Conservation (phyloP, 2,113 vertebrate genomes). For the Leucopsar rothschildi region DNA sequence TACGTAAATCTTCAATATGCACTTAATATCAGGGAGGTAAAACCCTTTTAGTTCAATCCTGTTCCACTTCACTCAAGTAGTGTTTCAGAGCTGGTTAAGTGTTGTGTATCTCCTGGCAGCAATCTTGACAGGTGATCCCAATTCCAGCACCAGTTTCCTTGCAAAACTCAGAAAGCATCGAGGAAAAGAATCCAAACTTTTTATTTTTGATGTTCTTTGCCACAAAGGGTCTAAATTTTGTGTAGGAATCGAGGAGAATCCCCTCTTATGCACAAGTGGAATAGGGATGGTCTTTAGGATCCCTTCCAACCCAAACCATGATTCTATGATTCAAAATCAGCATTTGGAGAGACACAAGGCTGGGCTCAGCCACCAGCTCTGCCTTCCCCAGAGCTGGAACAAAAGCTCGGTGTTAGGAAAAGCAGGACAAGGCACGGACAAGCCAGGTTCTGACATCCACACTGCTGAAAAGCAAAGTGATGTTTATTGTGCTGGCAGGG, state of each 20-base stretch:
- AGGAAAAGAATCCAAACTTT: not conserved
- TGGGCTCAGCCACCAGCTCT: not conserved
- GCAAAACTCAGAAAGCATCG: not conserved
- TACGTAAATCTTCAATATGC: slow-evolving; percentile 71
- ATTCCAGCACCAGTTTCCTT: not conserved
- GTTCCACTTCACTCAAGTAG: slow-evolving; percentile 57
- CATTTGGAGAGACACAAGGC: fast-evolving
- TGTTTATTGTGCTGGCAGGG: not conserved
- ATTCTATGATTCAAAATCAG: not conserved
- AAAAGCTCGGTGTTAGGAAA: not conserved
- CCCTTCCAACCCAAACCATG: not conserved
- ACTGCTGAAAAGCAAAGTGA: not conserved
- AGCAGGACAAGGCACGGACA: fast-evolving
- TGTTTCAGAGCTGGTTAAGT: slow-evolving; percentile 59
- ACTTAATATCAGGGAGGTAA: slow-evolving; percentile 65
- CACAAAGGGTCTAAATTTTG: fast-evolving
- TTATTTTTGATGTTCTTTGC: fast-evolving
- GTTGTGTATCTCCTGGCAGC: not conserved
- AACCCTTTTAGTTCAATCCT: slow-evolving; percentile 57
- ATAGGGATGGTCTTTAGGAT: not conserved
- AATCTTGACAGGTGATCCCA: not conserved
- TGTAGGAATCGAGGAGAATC: fast-evolving
- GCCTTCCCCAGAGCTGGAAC: not conserved
- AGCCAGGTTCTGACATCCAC: not conserved
- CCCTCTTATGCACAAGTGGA: not conserved